Conservation (phyloP, 2,888 invertebrate species). For the Brenthis hecate region DNA sequence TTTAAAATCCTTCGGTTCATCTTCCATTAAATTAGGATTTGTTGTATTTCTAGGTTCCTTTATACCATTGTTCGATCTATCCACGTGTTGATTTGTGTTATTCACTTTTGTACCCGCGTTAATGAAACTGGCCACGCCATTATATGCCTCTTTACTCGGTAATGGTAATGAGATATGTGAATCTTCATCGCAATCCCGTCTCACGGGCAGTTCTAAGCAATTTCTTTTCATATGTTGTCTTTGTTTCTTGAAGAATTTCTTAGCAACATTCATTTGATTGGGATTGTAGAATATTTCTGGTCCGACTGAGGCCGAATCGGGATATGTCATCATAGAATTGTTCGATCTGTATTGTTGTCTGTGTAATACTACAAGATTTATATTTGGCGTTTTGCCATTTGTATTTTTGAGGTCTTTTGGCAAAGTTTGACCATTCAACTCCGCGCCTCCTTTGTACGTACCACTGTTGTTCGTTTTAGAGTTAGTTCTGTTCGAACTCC, state of each 20-base stretch:
- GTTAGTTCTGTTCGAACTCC: slow-evolving; percentile 86
- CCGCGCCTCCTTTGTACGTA: slow-evolving; percentile 84
- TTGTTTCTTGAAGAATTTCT: slow-evolving; percentile 95
- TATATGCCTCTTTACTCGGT: slow-evolving; percentile 74
- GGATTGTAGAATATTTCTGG: slow-evolving; percentile 95
- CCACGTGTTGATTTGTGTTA: slow-evolving; percentile 90
- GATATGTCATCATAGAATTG: slow-evolving; percentile 85
- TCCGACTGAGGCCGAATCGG: slow-evolving; percentile 78
- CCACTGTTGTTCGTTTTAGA: slow-evolving; percentile 85
- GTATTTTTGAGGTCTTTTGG: slow-evolving; percentile 72
- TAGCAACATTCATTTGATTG: slow-evolving; percentile 95
- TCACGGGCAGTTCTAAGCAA: slow-evolving; percentile 86
- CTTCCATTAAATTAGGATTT: slow-evolving; percentile 85
- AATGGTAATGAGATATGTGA: slow-evolving; percentile 78
- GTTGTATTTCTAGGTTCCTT: slow-evolving; percentile 80
- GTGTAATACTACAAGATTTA: slow-evolving; percentile 87
- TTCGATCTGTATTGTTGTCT: slow-evolving; percentile 88
- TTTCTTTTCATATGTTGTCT: slow-evolving; percentile 88
- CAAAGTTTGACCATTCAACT: slow-evolving; percentile 81
- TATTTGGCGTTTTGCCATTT: slow-evolving; percentile 82
- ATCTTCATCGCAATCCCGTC: slow-evolving; percentile 81
- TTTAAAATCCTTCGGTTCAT: slow-evolving; percentile 83
- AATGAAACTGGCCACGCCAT: slow-evolving; percentile 83
- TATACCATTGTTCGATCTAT: slow-evolving; percentile 78
- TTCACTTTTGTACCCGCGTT: slow-evolving; percentile 89